A percentile compares a stretch with the other conserved stretches of the same genome.
Evolutionary conservation across 1,140 invertebrate genomes (phyloP).

Genomic region (Cherax quadricarinatus): DNA sequence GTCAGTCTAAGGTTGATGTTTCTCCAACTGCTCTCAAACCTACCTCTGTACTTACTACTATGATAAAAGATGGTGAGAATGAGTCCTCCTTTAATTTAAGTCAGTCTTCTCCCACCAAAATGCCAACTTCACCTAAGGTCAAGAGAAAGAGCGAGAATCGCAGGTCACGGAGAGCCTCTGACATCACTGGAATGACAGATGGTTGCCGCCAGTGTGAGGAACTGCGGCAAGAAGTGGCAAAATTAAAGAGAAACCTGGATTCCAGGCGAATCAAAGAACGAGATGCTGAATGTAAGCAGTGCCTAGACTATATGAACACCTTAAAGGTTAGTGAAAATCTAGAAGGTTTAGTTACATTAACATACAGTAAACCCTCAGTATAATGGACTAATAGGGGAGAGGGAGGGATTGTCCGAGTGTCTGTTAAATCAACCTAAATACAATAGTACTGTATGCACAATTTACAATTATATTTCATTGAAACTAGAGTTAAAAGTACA

Average conservation of each 20-base stretch:
- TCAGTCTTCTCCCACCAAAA: constrained; percentile 51
- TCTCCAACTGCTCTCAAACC: constrained; percentile 13
- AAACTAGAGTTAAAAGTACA: too few relatives aligned
- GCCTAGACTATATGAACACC: constrained; percentile 58
- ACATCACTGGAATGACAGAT: constrained; percentile 73
- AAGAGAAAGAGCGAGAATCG: constrained; percentile 43
- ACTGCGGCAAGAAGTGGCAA: constrained; percentile 80
- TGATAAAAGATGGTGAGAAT: constrained; percentile 39
- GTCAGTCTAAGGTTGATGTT: background rate
- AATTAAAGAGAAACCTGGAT: constrained; percentile 74
- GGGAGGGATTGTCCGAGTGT: too few relatives aligned
- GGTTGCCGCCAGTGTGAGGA: constrained; percentile 81
- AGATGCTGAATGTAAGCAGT: constrained; percentile 69
- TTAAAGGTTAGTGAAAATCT: constrained; percentile 58
- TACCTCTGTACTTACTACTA: constrained; percentile 7
- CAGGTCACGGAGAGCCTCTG: constrained; percentile 64
- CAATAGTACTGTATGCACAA: background rate
- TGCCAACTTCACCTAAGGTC: constrained; percentile 67
- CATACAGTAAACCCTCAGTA: background rate
- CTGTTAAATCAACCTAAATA: too few relatives aligned
- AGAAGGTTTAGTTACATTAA: constrained; percentile 1
- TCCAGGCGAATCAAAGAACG: constrained; percentile 34
- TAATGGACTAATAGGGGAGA: too few relatives aligned
- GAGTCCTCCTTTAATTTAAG: constrained; percentile 41
- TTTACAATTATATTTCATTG: too few relatives aligned